Percentiles rank a stretch among this genome's conserved stretches.
Evolutionary conservation across 2,888 invertebrate genomes (phyloP).

Genomic region (Chesias legatella): DNA sequence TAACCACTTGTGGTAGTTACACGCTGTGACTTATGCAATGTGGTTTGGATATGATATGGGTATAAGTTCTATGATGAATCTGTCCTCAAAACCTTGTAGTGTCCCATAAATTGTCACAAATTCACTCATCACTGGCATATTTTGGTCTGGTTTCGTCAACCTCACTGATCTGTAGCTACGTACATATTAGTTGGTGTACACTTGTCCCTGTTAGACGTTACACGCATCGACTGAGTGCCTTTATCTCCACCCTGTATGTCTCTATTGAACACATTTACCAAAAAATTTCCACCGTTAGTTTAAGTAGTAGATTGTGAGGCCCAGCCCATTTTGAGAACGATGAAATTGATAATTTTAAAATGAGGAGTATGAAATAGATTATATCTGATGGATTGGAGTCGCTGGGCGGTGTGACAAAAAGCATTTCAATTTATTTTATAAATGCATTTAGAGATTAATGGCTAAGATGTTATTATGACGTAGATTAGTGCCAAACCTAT

Average conservation of each 20-base stretch:
- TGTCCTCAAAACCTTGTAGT: too few relatives aligned
- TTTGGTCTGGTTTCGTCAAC: conserved; percentile 3
- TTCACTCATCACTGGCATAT: neutral
- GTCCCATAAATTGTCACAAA: too few relatives aligned
- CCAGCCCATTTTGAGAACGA: neutral
- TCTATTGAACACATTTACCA: conserved; percentile 18
- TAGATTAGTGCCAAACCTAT: conserved; percentile 73
- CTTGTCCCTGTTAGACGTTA: conserved; percentile 17
- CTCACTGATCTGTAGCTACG: neutral
- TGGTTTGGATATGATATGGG: too few relatives aligned
- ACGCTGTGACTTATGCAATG: too few relatives aligned
- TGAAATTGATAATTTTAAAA: neutral
- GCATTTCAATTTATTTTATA: conserved; percentile 26
- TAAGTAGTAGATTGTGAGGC: conserved; percentile 18
- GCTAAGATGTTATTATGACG: conserved; percentile 39
- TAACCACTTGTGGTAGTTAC: too few relatives aligned
- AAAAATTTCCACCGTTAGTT: conserved; percentile 25
- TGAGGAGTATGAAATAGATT: too few relatives aligned
- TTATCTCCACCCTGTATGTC: conserved; percentile 4
- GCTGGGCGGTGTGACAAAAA: conserved; percentile 4
- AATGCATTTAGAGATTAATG: conserved; percentile 44
- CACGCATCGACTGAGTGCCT: conserved; percentile 13
- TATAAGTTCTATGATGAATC: too few relatives aligned
- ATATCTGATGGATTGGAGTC: neutral
- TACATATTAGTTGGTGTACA: conserved; percentile 14